phyloP scores from a whole-genome alignment of 2,888 invertebrate genomes.

The Volucella inflata region DNA sequence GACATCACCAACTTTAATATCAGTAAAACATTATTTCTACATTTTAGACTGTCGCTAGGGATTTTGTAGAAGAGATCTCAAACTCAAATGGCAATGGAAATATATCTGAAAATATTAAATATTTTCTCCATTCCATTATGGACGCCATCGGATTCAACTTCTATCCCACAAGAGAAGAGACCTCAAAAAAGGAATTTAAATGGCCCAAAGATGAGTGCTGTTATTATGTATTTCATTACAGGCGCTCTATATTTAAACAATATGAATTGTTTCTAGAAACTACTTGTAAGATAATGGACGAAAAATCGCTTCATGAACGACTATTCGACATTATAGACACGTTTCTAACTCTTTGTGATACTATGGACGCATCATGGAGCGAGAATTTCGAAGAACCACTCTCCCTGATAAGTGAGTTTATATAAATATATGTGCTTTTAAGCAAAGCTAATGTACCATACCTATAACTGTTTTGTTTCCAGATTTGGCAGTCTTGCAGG shows the following conservation, averaged over 20 bases:
- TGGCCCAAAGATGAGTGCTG: constrained; percentile 35
- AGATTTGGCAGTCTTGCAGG: constrained; percentile 40
- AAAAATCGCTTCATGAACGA: neutral
- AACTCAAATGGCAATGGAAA: neutral
- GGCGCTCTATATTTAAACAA: neutral
- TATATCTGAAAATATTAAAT: constrained; percentile 11
- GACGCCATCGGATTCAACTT: constrained; percentile 61
- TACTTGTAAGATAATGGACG: constrained; percentile 30
- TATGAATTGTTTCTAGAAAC: constrained; percentile 19
- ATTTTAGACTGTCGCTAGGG: constrained; percentile 52
- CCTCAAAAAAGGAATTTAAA: constrained; percentile 4
- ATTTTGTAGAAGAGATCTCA: constrained; percentile 8
- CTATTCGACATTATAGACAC: constrained; percentile 17
- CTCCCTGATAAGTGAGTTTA: constrained; percentile 52
- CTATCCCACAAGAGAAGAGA: constrained; percentile 41
- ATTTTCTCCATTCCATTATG: constrained; percentile 56
- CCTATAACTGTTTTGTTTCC: neutral
- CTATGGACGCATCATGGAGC: constrained; percentile 39
- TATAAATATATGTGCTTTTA: neutral
- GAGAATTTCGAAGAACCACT: constrained; percentile 49
- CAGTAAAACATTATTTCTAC: no score
- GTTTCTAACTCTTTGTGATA: constrained; percentile 35
- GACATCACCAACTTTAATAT: neutral
- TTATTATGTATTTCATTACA: constrained; percentile 22
- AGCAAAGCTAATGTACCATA: neutral